Conservation (phyloP, 2,797 vertebrate species). For the Epinephelus coioides region DNA sequence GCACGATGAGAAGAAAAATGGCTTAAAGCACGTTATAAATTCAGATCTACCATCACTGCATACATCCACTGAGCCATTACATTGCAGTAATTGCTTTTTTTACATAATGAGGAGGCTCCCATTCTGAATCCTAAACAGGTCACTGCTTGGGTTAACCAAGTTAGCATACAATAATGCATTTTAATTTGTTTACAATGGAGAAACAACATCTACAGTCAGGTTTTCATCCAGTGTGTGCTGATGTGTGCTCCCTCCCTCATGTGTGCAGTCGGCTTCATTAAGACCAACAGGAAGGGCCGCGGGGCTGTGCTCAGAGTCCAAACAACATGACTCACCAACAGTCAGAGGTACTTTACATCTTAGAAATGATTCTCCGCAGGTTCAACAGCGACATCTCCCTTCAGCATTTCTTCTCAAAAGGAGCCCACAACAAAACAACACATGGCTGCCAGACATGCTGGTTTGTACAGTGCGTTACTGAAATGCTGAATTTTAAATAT, state of each 20-base stretch:
- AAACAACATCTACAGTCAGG: constrained; percentile 18
- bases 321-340: constrained; percentile 62
- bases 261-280: constrained; percentile 44
- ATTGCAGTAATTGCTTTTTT: constrained; percentile 27
- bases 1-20: background rate
- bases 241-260: constrained; percentile 33
- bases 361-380: constrained; percentile 30
- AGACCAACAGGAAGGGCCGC: constrained; percentile 43
- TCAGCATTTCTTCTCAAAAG: constrained; percentile 19
- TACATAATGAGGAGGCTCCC: constrained; percentile 5
- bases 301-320: constrained; percentile 44
- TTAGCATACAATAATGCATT: constrained; percentile 29
- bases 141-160: constrained; percentile 15
- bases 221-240: constrained; percentile 18
- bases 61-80: constrained; percentile 14
- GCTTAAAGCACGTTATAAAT: constrained; percentile 2
- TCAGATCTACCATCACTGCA: background rate
- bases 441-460: constrained; percentile 24
- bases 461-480: background rate
- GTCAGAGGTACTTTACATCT: constrained; percentile 42
- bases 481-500: constrained; percentile 33
- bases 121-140: constrained; percentile 36
- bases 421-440: constrained; percentile 7
- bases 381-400: constrained; percentile 21
- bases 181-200: constrained; percentile 43